These are phyloP conservation scores for Lasioglossum villosulum DNA, from an alignment of 2,888 invertebrate genomes.

Conservation along the genomic window DNA sequence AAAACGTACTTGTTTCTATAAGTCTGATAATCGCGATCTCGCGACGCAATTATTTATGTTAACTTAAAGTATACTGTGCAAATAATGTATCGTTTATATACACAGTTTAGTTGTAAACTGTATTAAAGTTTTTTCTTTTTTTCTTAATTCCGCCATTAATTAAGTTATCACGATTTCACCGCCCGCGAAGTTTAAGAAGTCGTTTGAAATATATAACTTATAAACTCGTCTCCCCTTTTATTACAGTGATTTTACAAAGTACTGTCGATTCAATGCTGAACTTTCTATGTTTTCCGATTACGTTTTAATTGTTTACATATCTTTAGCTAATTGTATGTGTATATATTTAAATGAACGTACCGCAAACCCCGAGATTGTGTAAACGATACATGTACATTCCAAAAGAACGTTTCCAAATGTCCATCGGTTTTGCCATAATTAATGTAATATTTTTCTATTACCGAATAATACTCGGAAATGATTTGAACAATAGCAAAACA, in stretches of 20 bases:
- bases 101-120: constrained; percentile 27
- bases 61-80: constrained; percentile 25
- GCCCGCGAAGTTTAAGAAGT: not conserved
- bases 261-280: not conserved
- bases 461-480: not conserved
- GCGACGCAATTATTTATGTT: constrained; percentile 40
- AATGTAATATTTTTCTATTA: constrained; percentile 51
- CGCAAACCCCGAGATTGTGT: constrained; percentile 34
- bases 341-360: constrained; percentile 17
- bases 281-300: not conserved
- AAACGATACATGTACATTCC: constrained; percentile 34
- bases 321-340: constrained; percentile 34
- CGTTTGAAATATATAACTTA: not conserved
- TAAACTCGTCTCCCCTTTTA: not conserved
- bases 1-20: constrained; percentile 21
- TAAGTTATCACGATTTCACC: constrained; percentile 21
- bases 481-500: constrained; percentile 21
- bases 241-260: not conserved
- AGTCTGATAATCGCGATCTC: constrained; percentile 21
- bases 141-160: constrained; percentile 11
- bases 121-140: constrained; percentile 26
- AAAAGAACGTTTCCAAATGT: constrained; percentile 22
- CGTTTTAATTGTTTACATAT: constrained; percentile 6
- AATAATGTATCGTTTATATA: constrained; percentile 27
- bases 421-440: constrained; percentile 28